These are phyloP conservation scores for Drosophila mimetica DNA, from an alignment of 2,888 invertebrate species.

Conservation along the genomic window DNA sequence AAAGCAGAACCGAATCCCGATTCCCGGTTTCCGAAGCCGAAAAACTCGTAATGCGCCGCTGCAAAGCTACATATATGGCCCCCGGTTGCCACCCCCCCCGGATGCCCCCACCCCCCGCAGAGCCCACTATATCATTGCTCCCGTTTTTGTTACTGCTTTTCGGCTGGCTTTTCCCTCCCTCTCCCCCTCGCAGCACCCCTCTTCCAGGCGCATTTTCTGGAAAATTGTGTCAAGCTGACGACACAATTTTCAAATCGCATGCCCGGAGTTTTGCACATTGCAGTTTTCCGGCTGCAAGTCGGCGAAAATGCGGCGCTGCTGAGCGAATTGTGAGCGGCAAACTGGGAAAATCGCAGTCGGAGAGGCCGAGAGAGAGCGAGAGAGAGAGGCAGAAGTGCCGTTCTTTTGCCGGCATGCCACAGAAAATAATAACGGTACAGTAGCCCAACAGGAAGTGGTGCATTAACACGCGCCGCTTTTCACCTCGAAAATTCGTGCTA, in stretches of 20 bases:
- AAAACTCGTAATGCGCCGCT: constrained; percentile 44
- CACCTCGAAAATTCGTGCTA: constrained; percentile 36
- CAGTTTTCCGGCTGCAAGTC: constrained; percentile 56
- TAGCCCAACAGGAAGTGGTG: constrained; percentile 81
- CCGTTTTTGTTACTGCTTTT: constrained; percentile 27
- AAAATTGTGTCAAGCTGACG: constrained; percentile 83
- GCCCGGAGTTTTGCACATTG: constrained; percentile 66
- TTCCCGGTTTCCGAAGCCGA: constrained; percentile 29
- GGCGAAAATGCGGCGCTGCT: constrained; percentile 14
- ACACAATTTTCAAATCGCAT: constrained; percentile 80
- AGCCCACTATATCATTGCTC: constrained; percentile 3
- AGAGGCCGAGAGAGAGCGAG: constrained; percentile 18
- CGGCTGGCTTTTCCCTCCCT: constrained; percentile 6
- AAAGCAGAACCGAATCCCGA: constrained; percentile 27
- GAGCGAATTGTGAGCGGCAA: constrained; percentile 21
- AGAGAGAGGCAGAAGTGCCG: constrained; percentile 19
- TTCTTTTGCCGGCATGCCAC: constrained; percentile 63
- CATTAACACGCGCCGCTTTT: constrained; percentile 80
- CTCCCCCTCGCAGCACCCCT: constrained; percentile 21
- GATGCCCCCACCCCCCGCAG: not conserved
- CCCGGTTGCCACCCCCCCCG: not conserved
- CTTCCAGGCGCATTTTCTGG: constrained; percentile 81
- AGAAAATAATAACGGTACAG: constrained; percentile 77
- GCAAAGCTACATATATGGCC: constrained; percentile 44
- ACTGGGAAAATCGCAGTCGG: constrained; percentile 6